phyloP scores from a whole-genome alignment of 2,113 vertebrate species.

The Colossoma macropomum region DNA sequence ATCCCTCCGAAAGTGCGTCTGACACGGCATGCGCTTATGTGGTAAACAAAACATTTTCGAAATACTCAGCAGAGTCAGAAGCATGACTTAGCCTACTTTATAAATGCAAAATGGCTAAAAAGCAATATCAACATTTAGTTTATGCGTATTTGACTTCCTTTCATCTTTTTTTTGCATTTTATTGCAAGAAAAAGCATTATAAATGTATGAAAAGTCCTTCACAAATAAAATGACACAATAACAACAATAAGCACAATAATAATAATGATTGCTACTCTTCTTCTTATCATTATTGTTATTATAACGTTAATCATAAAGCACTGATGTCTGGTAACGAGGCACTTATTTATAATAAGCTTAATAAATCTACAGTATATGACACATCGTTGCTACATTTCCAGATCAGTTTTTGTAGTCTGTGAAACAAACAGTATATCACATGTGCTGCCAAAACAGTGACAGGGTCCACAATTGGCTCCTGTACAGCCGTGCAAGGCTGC shows the following conservation, averaged over 20 bases:
- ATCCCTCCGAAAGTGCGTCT: constrained; percentile 27
- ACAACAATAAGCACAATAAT: not conserved
- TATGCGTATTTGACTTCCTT: too few relatives aligned
- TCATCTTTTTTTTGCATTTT: too few relatives aligned
- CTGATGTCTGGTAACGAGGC: not conserved
- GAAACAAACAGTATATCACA: not conserved
- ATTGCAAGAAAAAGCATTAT: too few relatives aligned
- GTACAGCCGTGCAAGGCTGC: constrained; percentile 1
- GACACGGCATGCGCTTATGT: constrained; percentile 10
- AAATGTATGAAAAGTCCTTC: too few relatives aligned
- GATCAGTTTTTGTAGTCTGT: constrained; percentile 1
- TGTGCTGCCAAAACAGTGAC: not conserved
- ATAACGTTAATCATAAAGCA: not conserved
- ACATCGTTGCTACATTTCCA: not conserved
- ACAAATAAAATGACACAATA: not conserved
- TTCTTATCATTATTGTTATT: not conserved
- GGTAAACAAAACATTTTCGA: constrained; percentile 8
- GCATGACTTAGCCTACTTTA: not conserved
- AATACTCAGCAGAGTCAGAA: not conserved
- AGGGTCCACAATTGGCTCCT: constrained; percentile 11
- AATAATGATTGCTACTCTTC: not conserved
- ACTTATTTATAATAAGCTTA: not conserved
- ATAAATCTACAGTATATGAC: not conserved
- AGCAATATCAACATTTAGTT: not conserved
- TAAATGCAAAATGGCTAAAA: not conserved